These are phyloP conservation scores for Perca schrenkii DNA, from an alignment of 2,113 vertebrate species.

Conservation along the genomic window DNA sequence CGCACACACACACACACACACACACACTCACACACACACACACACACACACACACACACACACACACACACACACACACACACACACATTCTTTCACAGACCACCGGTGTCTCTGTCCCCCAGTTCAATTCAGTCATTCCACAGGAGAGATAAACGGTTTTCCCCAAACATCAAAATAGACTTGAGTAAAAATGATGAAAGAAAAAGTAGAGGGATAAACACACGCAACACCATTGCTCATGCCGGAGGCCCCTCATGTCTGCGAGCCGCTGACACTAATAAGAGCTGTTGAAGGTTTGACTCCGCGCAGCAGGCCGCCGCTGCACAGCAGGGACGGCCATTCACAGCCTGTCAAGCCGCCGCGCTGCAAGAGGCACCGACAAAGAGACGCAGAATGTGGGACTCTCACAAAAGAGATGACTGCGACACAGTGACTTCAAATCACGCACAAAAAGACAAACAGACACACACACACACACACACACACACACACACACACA, in stretches of 20 bases:
- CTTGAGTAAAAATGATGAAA: conserved; percentile 35
- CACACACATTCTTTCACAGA: conserved; percentile 56
- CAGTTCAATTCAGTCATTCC: conserved; percentile 61
- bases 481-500: conserved; percentile 41
- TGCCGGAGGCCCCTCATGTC: conserved; percentile 58
- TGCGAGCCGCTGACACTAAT: conserved; percentile 81
- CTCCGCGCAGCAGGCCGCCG: conserved; percentile 76
- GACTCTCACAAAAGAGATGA: conserved; percentile 73
- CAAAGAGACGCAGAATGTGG: conserved; percentile 78
- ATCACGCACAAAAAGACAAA: conserved; percentile 64
- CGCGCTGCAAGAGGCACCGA: conserved; percentile 62
- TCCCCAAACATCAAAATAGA: conserved; percentile 29
- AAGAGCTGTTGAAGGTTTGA: conserved; percentile 78
- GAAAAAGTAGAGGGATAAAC: conserved; percentile 41
- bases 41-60: conserved; percentile 49
- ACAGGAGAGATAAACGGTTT: conserved; percentile 34
- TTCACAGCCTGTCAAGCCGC: conserved; percentile 80
- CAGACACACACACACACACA: conserved; percentile 43
- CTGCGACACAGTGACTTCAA: conserved; percentile 73
- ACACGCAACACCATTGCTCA: conserved; percentile 14
- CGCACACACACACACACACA: conserved; percentile 44
- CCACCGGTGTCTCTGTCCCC: conserved; percentile 41
- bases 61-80: conserved; percentile 37
- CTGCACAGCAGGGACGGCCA: conserved; percentile 79
- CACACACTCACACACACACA: conserved; percentile 44